phyloP scores from a whole-genome alignment of 2,888 invertebrate species.

The Platycheirus albimanus region DNA sequence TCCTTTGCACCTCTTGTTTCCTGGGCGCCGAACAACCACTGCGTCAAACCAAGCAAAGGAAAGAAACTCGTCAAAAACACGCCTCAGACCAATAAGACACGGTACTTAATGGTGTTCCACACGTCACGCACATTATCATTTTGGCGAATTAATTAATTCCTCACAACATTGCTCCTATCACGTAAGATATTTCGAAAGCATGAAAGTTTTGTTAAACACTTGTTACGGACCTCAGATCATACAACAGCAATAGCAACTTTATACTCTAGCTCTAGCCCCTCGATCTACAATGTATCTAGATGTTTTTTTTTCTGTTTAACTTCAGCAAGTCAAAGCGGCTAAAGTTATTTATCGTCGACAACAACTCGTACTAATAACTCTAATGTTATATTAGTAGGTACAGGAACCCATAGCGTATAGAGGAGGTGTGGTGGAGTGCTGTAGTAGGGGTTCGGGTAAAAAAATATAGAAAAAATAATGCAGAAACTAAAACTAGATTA shows the following conservation, averaged over 20 bases:
- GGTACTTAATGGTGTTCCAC: constrained; percentile 39
- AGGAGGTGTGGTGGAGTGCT: not conserved
- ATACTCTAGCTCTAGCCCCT: constrained; percentile 20
- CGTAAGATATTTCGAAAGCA: constrained; percentile 57
- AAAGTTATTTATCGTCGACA: constrained; percentile 71
- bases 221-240: constrained; percentile 51
- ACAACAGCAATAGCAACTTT: no score
- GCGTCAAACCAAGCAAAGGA: constrained; percentile 4
- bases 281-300: constrained; percentile 19
- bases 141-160: constrained; percentile 68
- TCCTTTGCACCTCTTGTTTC: not conserved
- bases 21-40: constrained; percentile 28
- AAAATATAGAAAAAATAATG: not conserved
- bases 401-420: constrained; percentile 22
- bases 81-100: constrained; percentile 47
- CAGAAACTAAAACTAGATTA: constrained; percentile 59
- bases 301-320: constrained; percentile 46
- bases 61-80: constrained; percentile 45
- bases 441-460: not conserved
- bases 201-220: constrained; percentile 69
- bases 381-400: constrained; percentile 68
- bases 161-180: constrained; percentile 46
- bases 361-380: constrained; percentile 71
- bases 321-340: constrained; percentile 58
- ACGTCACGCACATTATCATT: constrained; percentile 64